Percentiles rank a stretch among this genome's conserved stretches.
phyloP scores from a whole-genome alignment of 1,140 invertebrate species.

The Bombus turneri region DNA sequence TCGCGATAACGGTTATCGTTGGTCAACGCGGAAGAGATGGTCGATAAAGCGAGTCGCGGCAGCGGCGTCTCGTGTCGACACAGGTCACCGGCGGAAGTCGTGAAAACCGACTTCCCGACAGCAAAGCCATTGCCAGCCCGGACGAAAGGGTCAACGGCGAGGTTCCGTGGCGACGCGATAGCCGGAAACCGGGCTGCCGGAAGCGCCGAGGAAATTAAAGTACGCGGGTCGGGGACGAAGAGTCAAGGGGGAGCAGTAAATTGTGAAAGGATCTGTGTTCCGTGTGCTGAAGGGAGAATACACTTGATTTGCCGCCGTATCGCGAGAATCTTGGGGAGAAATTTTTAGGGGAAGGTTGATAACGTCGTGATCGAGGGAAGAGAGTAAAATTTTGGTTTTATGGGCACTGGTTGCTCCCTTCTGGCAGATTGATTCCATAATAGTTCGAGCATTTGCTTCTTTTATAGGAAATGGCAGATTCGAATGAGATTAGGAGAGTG shows the following conservation, averaged over 20 bases:
- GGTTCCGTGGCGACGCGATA: slow-evolving; percentile 16
- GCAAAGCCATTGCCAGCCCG: slow-evolving; percentile 14
- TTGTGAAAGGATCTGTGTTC: background rate
- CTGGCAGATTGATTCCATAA: background rate
- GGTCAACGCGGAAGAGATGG: slow-evolving; percentile 3
- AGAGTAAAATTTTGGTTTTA: background rate
- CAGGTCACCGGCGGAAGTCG: slow-evolving; percentile 21
- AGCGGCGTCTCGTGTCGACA: slow-evolving; percentile 9
- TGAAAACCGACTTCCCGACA: slow-evolving; percentile 3
- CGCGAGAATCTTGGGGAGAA: background rate
- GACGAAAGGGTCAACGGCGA: slow-evolving; percentile 14
- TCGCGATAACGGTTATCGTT: slow-evolving; percentile 9
- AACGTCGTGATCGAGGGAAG: background rate
- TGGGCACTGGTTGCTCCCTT: background rate
- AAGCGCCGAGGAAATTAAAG: slow-evolving; percentile 25
- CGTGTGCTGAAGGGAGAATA: background rate
- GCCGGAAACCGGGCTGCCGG: slow-evolving; percentile 25
- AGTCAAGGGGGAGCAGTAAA: background rate
- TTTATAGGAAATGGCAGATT: no score
- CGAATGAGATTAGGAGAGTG: no score
- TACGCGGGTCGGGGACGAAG: background rate
- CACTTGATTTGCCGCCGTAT: background rate
- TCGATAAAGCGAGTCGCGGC: slow-evolving; percentile 6
- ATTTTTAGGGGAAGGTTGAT: background rate
- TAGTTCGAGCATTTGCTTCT: no score